Evolutionary conservation across 1,140 invertebrate genomes (phyloP).

Genomic region (Apis cerana): DNA sequence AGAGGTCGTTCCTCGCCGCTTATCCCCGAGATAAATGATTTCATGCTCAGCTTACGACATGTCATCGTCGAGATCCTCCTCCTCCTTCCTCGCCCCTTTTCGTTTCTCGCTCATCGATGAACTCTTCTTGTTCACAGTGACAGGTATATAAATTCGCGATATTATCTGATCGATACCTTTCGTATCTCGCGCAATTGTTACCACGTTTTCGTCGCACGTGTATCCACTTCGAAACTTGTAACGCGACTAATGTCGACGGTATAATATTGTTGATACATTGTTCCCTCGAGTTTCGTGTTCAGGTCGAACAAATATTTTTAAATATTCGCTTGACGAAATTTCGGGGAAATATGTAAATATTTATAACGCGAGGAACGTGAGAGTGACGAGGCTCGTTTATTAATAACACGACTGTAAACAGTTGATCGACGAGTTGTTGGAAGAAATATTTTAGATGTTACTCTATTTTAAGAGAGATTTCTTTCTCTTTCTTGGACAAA

Average conservation of each 20-base stretch:
- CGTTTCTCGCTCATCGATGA: slow-evolving; percentile 19
- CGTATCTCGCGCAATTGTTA: background rate
- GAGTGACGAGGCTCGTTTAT: no score
- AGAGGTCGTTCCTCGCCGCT: slow-evolving; percentile 71
- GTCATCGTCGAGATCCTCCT: slow-evolving; percentile 74
- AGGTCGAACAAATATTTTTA: no score
- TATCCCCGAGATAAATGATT: slow-evolving; percentile 80
- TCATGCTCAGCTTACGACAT: slow-evolving; percentile 77
- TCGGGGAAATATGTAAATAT: no score
- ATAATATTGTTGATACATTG: background rate
- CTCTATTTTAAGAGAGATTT: no score
- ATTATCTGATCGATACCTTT: slow-evolving; percentile 13
- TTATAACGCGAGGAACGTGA: no score
- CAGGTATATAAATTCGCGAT: slow-evolving; percentile 10
- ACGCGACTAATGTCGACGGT: no score
- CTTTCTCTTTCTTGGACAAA: no score
- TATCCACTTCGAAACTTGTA: no score
- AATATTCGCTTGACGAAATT: no score
- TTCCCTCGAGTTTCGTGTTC: background rate
- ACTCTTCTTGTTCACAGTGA: slow-evolving; percentile 4
- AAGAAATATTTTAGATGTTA: no score
- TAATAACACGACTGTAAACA: no score
- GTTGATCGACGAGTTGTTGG: no score
- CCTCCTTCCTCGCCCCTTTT: slow-evolving; percentile 56
- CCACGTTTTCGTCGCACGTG: background rate